Evolutionary conservation across 2,888 invertebrate genomes (phyloP).

Genomic region (Branchipolynoe longqiensis): DNA sequence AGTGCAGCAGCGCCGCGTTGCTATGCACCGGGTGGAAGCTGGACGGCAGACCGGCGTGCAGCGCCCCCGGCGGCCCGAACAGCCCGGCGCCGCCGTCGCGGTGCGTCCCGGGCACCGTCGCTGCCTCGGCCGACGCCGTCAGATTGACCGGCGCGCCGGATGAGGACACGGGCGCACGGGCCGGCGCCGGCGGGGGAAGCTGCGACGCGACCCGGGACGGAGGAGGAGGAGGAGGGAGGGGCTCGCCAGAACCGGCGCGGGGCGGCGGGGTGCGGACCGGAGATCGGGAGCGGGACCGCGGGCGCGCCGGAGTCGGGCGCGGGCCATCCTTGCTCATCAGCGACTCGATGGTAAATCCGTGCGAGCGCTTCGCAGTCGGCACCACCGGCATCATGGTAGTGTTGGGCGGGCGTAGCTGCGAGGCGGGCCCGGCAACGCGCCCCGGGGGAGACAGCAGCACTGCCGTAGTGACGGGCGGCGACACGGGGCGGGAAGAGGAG

Average conservation of each 20-base stretch:
- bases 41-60: conserved; percentile 13
- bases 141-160: conserved; percentile 30
- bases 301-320: neutral
- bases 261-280: neutral
- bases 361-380: conserved; percentile 56
- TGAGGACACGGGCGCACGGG: neutral
- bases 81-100: neutral
- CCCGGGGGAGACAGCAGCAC: no score
- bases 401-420: no score
- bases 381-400: conserved; percentile 59
- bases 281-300: neutral
- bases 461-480: no score
- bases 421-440: no score
- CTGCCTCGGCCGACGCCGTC: conserved; percentile 46
- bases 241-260: conserved; percentile 1
- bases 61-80: neutral
- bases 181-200: neutral
- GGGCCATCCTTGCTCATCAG: conserved; percentile 54
- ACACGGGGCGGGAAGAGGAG: neutral
- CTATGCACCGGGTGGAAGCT: conserved; percentile 58
- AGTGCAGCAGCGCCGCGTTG: conserved; percentile 30
- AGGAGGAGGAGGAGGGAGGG: neutral
- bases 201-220: neutral
- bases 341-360: conserved; percentile 58
- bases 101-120: conserved; percentile 33